Evolutionary conservation across 2,888 invertebrate species (phyloP), one percentile per base, ranked within the genome.

Genomic region (Leptopilina syphax): DNA sequence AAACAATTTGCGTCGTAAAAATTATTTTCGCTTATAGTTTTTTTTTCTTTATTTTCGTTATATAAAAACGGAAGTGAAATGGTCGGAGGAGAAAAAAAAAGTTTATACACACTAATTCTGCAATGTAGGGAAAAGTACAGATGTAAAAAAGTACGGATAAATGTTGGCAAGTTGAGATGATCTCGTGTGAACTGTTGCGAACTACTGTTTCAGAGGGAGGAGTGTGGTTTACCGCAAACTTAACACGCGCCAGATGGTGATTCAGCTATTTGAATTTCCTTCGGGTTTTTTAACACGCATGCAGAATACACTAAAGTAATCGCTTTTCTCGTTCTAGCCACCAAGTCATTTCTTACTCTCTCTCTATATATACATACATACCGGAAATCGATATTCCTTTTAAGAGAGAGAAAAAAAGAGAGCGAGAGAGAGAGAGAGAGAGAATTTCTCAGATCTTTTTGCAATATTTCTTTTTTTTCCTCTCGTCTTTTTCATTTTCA

Each of bases 231-330:
- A 70, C 70, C 70, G 13, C 70, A 70, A 27, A 54, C 54, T 70
- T 54, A 70, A 70, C 70, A 70, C 24, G 50, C 68, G 70, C 70
- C 70, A 70, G 27, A 68, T 68, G 68, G 47, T 68, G 50, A 47
- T 68, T 68, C 27, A 70, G 70, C 50, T 54, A 70, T 70, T 70
- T 27, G 34, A 54, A n/a, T 54, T 70, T 54, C n/a, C 54, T 54
- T 63, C 63, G 63, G 34, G 27, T 44, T 44, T 54, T 68, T 70
- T 57, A 70, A 50, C 54, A 70, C 47, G 24, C 34, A 54, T 57
- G 54, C 54, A 70, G 12, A 70, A 70, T 54, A 13, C 50, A 70
- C 24, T 6, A 70, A 70, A 50, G 27, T 27, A 70, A 54, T 70
- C 8, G 54, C n/a, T 13, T 12, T 24, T 54, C 54, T 70, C 13